Evolutionary conservation across 2,797 vertebrate species (phyloP).

Genomic region (Euthynnus affinis): DNA sequence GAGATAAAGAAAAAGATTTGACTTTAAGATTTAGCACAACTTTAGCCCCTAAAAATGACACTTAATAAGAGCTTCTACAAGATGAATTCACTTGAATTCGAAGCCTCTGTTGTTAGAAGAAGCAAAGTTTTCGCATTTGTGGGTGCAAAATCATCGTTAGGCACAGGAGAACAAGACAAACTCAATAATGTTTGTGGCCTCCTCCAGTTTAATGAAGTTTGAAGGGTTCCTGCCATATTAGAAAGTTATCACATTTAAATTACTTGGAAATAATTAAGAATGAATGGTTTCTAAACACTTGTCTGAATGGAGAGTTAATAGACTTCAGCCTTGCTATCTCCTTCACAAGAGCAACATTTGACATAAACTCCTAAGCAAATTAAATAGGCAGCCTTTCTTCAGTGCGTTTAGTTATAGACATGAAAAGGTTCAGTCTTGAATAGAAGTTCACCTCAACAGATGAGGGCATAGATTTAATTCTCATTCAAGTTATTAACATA

Average conservation of each 20-base stretch:
- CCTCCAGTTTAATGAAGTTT: slow-evolving; percentile 57
- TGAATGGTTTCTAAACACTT: slow-evolving; percentile 51
- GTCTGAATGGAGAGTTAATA: slow-evolving; percentile 49
- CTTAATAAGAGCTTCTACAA: slow-evolving; percentile 14
- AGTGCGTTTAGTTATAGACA: slow-evolving; percentile 4
- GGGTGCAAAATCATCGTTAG: slow-evolving; percentile 41
- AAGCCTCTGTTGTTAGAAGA: slow-evolving; percentile 42
- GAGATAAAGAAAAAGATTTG: not conserved
- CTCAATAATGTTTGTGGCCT: slow-evolving; percentile 58
- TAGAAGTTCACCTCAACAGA: slow-evolving; percentile 5
- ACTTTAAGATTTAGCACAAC: slow-evolving; percentile 12
- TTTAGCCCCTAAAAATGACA: slow-evolving; percentile 6
- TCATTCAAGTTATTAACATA: not conserved
- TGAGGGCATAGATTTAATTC: not conserved
- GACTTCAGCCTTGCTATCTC: not conserved
- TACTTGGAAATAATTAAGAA: slow-evolving; percentile 61
- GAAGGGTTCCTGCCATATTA: slow-evolving; percentile 51
- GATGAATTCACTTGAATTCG: slow-evolving; percentile 37
- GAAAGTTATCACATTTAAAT: slow-evolving; percentile 62
- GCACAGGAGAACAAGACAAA: slow-evolving; percentile 45
- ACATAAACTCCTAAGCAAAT: slow-evolving; percentile 32
- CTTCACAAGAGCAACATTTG: slow-evolving; percentile 32
- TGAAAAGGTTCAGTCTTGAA: slow-evolving; percentile 17
- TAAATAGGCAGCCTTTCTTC: slow-evolving; percentile 8
- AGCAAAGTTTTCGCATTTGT: slow-evolving; percentile 16